Base-by-base conservation (phyloP, 2,888 invertebrate genomes). In the Schizotus pectinicornis region DNA sequence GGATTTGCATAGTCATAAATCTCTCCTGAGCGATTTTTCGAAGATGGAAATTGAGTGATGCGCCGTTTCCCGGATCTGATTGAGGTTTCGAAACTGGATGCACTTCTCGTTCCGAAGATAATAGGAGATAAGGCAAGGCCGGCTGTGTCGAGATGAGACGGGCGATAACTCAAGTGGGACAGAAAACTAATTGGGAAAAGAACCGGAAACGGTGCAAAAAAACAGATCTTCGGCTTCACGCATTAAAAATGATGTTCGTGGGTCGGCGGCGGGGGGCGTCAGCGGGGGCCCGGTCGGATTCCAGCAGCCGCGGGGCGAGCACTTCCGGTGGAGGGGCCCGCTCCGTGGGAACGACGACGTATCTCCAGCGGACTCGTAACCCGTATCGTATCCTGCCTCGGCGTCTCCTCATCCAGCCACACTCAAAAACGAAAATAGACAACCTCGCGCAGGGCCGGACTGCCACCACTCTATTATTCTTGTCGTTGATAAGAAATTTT, bases 241-340 rank as follows among this genome's bases (percentile, higher is more conserved):
- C 70, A 67, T 68, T 70, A 62, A 67, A 66, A 67, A 68, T 61
- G 64, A 61, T 59, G 49, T 13, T 38, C 36, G 55, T 48, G 41
- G 55, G 45, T 35, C 34, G 60, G 65, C 61, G 66, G 66, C 58
- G 65, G 67, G 69, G 67, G 51, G 31, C 9, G 46, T 42, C 49
- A 13, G 14, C 11, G 37, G 39, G 48, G 43, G 50, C 39, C 22
- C 45, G 67, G 66, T 68, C 70, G 55, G 55, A 56, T 56, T 71
- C 67, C 68, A 72, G 70, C 71, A 69, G 72, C 68, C 69, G 71
- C 67, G 67, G 71, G 72, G 69, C 68, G 63, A 64, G 65, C 71
- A 74, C 74, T 77, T 77, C 75, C 75, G 77, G 74, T 73, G 72
- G 72, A 69, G 73, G 73, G 73, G 70, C 61, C 61, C 65, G 49